phyloP scores from a whole-genome alignment of 1,140 invertebrate genomes.

The Hesperophylax magnus region DNA sequence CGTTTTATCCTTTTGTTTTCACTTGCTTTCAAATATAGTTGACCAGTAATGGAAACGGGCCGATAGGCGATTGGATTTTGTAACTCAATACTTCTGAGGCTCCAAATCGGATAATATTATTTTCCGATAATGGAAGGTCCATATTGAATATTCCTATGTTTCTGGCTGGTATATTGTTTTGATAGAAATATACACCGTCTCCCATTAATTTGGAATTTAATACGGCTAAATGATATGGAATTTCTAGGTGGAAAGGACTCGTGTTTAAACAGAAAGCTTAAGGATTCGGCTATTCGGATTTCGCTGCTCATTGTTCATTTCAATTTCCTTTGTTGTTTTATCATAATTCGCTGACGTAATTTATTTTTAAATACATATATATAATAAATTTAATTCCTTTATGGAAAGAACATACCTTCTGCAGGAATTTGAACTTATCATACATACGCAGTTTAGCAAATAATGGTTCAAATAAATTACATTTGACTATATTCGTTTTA shows the following conservation, averaged over 20 bases:
- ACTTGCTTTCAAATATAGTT: conserved; percentile 33
- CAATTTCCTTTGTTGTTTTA: neutral
- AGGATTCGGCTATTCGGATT: neutral
- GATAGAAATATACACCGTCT: conserved; percentile 31
- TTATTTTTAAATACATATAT: no score
- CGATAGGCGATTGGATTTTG: conserved; percentile 23
- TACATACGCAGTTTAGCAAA: no score
- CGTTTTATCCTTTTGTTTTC: conserved; percentile 25
- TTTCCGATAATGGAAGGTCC: conserved; percentile 33
- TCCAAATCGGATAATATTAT: conserved; percentile 32
- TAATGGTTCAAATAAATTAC: no score
- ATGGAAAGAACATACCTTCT: no score
- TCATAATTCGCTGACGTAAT: neutral
- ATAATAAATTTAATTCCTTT: no score
- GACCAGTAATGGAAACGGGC: conserved; percentile 27
- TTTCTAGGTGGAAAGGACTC: conserved; percentile 3
- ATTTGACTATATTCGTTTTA: no score
- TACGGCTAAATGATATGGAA: conserved; percentile 34
- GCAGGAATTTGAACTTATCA: no score
- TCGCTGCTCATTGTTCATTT: neutral
- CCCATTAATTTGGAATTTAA: conserved; percentile 40
- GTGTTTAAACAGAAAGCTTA: neutral
- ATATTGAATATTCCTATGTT: conserved; percentile 31
- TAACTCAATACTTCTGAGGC: neutral
- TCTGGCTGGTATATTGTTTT: conserved; percentile 22